Base-by-base conservation (phyloP, 2,888 invertebrate genomes). In the Norana najaformis region DNA sequence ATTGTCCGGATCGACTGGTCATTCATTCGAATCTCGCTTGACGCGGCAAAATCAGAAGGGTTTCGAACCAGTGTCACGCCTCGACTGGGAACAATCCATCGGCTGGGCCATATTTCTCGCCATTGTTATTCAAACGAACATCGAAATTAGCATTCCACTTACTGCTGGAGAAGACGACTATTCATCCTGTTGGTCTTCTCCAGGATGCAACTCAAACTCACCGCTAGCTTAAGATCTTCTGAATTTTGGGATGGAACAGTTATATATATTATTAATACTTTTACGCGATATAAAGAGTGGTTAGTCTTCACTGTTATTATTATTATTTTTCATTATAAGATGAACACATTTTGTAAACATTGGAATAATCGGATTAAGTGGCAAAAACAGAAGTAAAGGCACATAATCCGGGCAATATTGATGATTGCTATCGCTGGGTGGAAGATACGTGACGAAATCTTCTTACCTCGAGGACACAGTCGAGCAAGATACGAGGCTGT, bases 1-100 rank as follows among this genome's bases (percentile, higher is more conserved):
- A 69, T 69, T 69, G 69, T 69, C 69, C 69, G n/a, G 69, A 69
- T 69, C n/a, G 69, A 69, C 69, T 69, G 69, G 69, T 69, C 69
- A 69, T 69, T 69, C 69, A 16, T 69, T 69, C n/a, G 69, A 69
- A 69, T 69, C 69, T 69, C n/a, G 69, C 69, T 69, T 69, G 30
- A 69, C 69, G 13, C 69, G 8, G 69, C 69, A 69, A n/a, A n/a
- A n/a, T 69, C 69, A 69, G 69, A 47, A 69, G 69, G 69, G 69
- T 8, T 30, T 69, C 30, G 69, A 69, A 69, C 69, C 11, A 30
- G 69, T 69, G n/a, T 6, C 69, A 69, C 69, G 69, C 69, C 69
- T 69, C 69, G 69, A 69, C 11, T n/a, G 69, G 30, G 69, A 69
- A 69, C 69, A 69, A 69, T 69, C 69, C 30, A 69, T 69, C 69